These are phyloP conservation scores for Halcyon senegalensis DNA, from an alignment of 2,113 vertebrate genomes.

Conservation along the genomic window DNA sequence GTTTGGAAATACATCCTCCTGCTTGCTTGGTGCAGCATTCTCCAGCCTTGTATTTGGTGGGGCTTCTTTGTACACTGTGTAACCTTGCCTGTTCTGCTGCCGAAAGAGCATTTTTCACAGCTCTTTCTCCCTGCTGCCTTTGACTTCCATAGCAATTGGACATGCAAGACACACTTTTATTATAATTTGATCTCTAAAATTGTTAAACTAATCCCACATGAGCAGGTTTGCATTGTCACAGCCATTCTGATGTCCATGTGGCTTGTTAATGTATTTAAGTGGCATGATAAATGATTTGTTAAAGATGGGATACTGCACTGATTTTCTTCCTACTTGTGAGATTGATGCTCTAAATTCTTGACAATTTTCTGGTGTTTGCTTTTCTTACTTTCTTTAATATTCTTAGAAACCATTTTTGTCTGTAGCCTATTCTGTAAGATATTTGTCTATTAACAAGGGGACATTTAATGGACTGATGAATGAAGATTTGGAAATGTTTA, in stretches of 20 bases:
- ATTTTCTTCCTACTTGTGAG: constrained; percentile 27
- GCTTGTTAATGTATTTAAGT: constrained; percentile 47
- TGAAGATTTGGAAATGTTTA: background rate
- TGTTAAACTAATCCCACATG: constrained; percentile 45
- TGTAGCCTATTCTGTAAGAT: background rate
- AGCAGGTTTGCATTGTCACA: constrained; percentile 33
- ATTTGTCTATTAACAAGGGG: background rate
- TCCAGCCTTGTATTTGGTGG: background rate
- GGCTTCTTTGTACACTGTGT: background rate
- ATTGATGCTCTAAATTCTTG: constrained; percentile 21
- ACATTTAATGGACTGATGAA: background rate
- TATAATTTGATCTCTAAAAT: constrained; percentile 69
- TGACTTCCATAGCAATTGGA: background rate
- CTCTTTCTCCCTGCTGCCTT: constrained; percentile 4
- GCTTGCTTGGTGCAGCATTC: background rate
- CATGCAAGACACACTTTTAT: constrained; percentile 6
- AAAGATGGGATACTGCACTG: constrained; percentile 4
- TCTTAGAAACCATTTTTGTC: constrained; percentile 24
- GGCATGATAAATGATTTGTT: constrained; percentile 61
- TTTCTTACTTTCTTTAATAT: background rate
- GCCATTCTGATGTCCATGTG: constrained; percentile 45
- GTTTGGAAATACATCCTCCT: background rate
- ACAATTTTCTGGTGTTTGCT: background rate
- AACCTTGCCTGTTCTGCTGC: background rate
- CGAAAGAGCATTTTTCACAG: constrained; percentile 21